phyloP scores from a whole-genome alignment of 2,888 invertebrate genomes.

The Cerastoderma edule region DNA sequence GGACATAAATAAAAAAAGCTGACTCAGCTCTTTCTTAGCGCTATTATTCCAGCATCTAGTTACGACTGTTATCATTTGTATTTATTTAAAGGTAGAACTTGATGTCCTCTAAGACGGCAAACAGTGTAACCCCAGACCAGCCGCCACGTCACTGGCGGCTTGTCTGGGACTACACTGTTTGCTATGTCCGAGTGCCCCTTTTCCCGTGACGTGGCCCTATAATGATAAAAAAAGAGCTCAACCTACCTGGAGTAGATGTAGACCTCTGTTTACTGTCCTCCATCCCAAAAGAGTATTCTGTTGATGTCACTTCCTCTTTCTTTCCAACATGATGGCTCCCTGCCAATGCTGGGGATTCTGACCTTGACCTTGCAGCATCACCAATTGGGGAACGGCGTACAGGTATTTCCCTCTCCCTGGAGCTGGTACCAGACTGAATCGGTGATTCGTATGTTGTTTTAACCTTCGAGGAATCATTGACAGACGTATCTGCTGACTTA shows the following conservation, averaged over 20 bases:
- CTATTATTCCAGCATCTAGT: too few species aligned
- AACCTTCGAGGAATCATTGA: conserved; percentile 27
- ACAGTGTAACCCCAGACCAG: too few species aligned
- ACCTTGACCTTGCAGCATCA: conserved; percentile 39
- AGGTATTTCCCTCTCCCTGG: conserved; percentile 47
- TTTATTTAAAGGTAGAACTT: too few species aligned
- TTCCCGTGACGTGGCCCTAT: too few species aligned
- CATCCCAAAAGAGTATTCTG: conserved; percentile 54
- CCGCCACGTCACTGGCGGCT: too few species aligned
- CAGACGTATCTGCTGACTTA: conserved; percentile 50
- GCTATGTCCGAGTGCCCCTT: too few species aligned
- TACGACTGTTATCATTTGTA: too few species aligned
- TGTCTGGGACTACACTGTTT: too few species aligned
- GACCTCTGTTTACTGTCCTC: conserved; percentile 46
- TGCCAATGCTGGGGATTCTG: conserved; percentile 30
- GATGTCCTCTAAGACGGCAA: too few species aligned
- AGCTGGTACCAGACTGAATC: conserved; percentile 51
- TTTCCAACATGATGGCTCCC: conserved; percentile 18
- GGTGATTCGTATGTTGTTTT: conserved; percentile 34
- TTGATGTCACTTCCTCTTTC: conserved; percentile 38
- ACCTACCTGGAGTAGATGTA: conserved; percentile 59
- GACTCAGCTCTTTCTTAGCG: too few species aligned
- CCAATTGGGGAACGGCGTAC: conserved; percentile 61
- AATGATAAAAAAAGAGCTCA: too few species aligned
- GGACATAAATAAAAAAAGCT: too few species aligned